A percentile compares a stretch with the other conserved stretches of the same genome.
Conservation (phyloP, 2,888 invertebrate species). For the Temnothorax unifasciatus region DNA sequence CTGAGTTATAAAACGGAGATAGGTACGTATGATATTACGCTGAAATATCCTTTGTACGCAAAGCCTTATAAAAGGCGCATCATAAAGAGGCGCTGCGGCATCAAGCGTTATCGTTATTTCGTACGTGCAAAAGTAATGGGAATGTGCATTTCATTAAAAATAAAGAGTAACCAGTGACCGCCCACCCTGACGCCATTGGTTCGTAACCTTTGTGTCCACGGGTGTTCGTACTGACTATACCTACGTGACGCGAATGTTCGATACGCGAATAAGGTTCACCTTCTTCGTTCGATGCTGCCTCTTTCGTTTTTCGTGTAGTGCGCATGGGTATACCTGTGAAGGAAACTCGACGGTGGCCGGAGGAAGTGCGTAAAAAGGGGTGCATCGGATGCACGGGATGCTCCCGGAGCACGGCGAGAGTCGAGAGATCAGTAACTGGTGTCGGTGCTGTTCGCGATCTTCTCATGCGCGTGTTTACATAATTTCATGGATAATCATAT, state of each 20-base stretch:
- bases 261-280: slow-evolving; percentile 78
- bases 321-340: slow-evolving; percentile 77
- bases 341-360: slow-evolving; percentile 68
- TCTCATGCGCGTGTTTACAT: slow-evolving; percentile 35
- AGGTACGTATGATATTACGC: neutral
- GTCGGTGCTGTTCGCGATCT: slow-evolving; percentile 47
- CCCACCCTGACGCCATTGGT: slow-evolving; percentile 76
- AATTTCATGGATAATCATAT: neutral
- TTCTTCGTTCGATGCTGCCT: slow-evolving; percentile 73
- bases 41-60: neutral
- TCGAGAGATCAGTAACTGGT: slow-evolving; percentile 53
- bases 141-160: slow-evolving; percentile 44
- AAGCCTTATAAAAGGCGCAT: neutral
- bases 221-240: slow-evolving; percentile 59
- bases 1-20: neutral
- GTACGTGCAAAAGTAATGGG: slow-evolving; percentile 16
- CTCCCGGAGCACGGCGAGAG: slow-evolving; percentile 60
- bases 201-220: slow-evolving; percentile 75
- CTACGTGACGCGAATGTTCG: slow-evolving; percentile 76
- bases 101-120: slow-evolving; percentile 23
- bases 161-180: slow-evolving; percentile 61
- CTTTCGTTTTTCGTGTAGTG: slow-evolving; percentile 77
- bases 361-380: slow-evolving; percentile 76
- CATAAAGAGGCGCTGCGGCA: neutral
- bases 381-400: slow-evolving; percentile 73